Evolutionary conservation across 2,797 vertebrate genomes (phyloP).

Genomic region (Salmo trutta): DNA sequence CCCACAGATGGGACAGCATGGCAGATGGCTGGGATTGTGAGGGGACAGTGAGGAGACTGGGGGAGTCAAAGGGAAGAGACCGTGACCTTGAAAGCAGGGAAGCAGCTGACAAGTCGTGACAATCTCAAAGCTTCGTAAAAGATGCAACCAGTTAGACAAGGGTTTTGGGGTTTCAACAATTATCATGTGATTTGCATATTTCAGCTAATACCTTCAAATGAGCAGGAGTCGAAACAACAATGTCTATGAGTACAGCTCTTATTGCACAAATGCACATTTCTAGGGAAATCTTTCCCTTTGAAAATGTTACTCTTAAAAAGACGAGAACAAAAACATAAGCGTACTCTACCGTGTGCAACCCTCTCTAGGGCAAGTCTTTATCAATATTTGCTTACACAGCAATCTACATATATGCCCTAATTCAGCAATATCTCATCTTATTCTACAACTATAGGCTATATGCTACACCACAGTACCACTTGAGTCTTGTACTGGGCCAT

Average conservation of each 20-base stretch:
- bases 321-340: too few species aligned
- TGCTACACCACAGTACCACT: neutral
- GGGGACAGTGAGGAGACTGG: neutral
- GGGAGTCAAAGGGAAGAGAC: neutral
- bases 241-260: neutral
- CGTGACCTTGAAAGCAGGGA: conserved; percentile 7
- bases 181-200: neutral
- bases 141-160: neutral
- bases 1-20: neutral
- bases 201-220: neutral
- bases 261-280: neutral
- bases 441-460: neutral
- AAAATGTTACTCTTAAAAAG: neutral
- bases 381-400: neutral
- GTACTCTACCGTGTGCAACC: neutral
- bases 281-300: neutral
- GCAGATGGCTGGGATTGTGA: conserved; percentile 2
- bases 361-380: neutral
- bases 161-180: neutral
- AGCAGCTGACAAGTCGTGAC: neutral
- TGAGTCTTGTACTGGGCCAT: neutral
- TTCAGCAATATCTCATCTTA: neutral
- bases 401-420: neutral
- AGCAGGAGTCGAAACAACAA: neutral
- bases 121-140: neutral